Conservation (phyloP, 2,113 vertebrate genomes). For the Erinaceus europaeus region DNA sequence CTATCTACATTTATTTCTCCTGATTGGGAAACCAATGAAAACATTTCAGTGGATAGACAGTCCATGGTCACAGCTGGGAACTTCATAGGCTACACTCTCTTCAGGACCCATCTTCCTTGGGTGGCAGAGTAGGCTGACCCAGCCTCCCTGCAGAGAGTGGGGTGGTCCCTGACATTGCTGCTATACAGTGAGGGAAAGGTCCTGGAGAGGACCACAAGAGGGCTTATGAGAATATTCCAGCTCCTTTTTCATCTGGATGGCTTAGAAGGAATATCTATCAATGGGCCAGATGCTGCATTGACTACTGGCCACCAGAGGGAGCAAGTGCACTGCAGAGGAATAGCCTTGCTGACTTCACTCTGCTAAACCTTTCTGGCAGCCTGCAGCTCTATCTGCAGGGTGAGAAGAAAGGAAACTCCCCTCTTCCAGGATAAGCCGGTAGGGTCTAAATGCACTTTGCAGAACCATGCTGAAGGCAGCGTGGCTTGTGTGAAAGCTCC, state of each 20-base stretch:
- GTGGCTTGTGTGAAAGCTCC: background rate
- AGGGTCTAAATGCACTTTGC: background rate
- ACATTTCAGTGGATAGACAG: too few relatives aligned
- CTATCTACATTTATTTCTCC: too few relatives aligned
- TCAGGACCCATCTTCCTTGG: too few relatives aligned
- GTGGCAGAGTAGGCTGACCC: too few relatives aligned
- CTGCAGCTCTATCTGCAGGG: background rate
- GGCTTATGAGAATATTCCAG: too few relatives aligned
- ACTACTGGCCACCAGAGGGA: conserved; percentile 68
- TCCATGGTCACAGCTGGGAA: too few relatives aligned
- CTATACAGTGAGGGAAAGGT: too few relatives aligned
- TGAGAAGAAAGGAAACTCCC: background rate
- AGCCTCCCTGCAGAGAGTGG: too few relatives aligned
- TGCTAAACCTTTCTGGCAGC: background rate
- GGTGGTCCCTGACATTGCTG: too few relatives aligned
- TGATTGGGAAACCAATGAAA: too few relatives aligned
- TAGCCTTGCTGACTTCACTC: background rate
- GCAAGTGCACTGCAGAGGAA: background rate
- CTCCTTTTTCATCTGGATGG: background rate
- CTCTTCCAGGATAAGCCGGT: background rate
- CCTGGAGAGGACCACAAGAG: too few relatives aligned
- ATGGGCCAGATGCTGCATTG: background rate
- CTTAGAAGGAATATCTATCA: background rate
- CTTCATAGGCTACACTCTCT: too few relatives aligned
- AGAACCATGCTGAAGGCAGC: background rate